Percentiles rank a stretch among this genome's conserved stretches.
Conservation (phyloP, 2,888 invertebrate genomes). For the Leptinotarsa rubiginosa region DNA sequence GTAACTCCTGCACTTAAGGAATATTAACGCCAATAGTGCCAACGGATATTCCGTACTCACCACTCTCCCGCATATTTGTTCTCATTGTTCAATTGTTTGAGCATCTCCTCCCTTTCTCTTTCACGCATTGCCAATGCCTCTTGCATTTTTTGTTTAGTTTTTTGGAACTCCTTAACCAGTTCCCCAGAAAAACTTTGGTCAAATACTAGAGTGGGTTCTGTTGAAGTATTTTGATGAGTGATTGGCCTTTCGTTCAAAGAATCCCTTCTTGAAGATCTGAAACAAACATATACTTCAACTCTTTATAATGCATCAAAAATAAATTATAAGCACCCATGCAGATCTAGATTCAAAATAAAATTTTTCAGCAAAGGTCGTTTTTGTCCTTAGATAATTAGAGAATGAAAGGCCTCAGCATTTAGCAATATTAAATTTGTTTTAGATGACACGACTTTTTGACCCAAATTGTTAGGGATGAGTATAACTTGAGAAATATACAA, state of each 20-base stretch:
- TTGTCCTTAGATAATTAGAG: too few relatives aligned
- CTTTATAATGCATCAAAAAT: neutral
- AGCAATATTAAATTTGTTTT: too few relatives aligned
- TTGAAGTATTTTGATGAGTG: constrained; percentile 39
- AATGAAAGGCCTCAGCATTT: too few relatives aligned
- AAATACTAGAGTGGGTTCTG: constrained; percentile 37
- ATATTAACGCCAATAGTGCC: too few relatives aligned
- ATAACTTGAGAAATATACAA: too few relatives aligned
- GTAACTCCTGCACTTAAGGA: too few relatives aligned
- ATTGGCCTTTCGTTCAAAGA: constrained; percentile 70
- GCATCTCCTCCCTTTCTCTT: constrained; percentile 69
- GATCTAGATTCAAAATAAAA: neutral
- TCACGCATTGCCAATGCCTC: constrained; percentile 70
- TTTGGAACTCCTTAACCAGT: constrained; percentile 83
- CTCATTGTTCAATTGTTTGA: constrained; percentile 64
- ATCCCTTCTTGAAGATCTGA: constrained; percentile 73
- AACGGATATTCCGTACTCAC: constrained; percentile 59
- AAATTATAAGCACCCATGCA: neutral
- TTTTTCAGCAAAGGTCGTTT: too few relatives aligned
- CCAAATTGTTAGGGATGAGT: too few relatives aligned
- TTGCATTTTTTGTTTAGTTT: constrained; percentile 77
- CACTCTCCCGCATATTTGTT: constrained; percentile 67
- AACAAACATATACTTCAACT: constrained; percentile 21
- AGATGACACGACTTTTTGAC: too few relatives aligned
- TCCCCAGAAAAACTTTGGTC: constrained; percentile 74